A percentile compares a stretch with the other conserved stretches of the same genome.
Evolutionary conservation across 2,888 invertebrate genomes (phyloP).

Genomic region (Thymelicus lineola): DNA sequence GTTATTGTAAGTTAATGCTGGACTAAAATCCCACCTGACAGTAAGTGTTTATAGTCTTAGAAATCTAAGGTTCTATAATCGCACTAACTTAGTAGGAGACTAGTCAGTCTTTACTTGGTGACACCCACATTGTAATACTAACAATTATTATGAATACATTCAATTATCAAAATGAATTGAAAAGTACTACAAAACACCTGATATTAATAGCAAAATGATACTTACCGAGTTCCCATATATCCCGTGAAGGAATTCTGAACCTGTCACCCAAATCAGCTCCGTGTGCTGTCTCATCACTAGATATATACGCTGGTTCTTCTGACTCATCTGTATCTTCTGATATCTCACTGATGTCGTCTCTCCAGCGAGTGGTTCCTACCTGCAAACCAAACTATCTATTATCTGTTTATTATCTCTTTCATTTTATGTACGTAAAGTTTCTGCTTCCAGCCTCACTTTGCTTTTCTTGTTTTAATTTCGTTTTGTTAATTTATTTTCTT

Average conservation of each 20-base stretch:
- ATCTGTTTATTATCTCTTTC: neutral
- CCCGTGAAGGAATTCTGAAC: constrained; percentile 71
- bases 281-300: constrained; percentile 83
- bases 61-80: too few species aligned
- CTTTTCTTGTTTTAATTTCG: neutral
- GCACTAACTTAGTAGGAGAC: too few species aligned
- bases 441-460: neutral
- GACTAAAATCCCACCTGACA: too few species aligned
- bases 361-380: constrained; percentile 74
- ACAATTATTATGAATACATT: too few species aligned
- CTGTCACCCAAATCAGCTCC: constrained; percentile 77
- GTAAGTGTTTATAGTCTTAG: too few species aligned
- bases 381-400: constrained; percentile 41
- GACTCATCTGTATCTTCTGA: constrained; percentile 73
- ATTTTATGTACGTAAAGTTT: neutral
- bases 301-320: constrained; percentile 78
- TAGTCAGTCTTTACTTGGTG: too few species aligned
- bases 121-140: too few species aligned
- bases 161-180: too few species aligned
- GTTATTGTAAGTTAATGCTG: too few species aligned
- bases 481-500: too few species aligned
- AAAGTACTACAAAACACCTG: too few species aligned
- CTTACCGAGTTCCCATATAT: constrained; percentile 79
- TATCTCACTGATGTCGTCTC: constrained; percentile 69
- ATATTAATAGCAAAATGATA: neutral